A percentile compares a stretch with the other conserved stretches of the same genome.
These are phyloP conservation scores for Autographa gamma DNA, from an alignment of 2,888 invertebrate genomes.

Conservation along the genomic window DNA sequence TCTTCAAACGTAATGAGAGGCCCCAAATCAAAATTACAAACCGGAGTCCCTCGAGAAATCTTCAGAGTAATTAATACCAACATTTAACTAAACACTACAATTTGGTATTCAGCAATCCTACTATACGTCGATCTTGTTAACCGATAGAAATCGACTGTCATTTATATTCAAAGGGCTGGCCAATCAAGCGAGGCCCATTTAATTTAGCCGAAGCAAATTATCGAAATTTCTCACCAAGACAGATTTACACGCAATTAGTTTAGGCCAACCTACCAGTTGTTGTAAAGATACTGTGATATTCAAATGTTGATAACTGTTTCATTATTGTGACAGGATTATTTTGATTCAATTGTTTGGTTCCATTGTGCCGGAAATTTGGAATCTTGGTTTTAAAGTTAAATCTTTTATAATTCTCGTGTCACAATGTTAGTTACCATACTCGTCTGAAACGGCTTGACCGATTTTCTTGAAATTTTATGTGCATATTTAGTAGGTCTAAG, in stretches of 20 bases:
- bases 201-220: constrained; percentile 73
- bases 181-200: constrained; percentile 69
- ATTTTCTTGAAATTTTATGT: too few species aligned
- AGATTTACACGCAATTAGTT: constrained; percentile 69
- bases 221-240: constrained; percentile 68
- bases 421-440: too few species aligned
- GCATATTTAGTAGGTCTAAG: too few species aligned
- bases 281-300: constrained; percentile 31
- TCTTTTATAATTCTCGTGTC: too few species aligned
- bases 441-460: too few species aligned
- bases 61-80: too few species aligned
- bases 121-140: constrained; percentile 8
- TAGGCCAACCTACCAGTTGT: constrained; percentile 46
- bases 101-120: constrained; percentile 27
- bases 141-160: constrained; percentile 45
- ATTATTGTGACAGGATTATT: constrained; percentile 10
- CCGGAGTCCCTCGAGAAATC: too few species aligned
- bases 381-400: not conserved
- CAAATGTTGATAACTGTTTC: constrained; percentile 19
- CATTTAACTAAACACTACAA: constrained; percentile 14
- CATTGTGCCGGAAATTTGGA: not conserved
- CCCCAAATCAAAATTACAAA: too few species aligned
- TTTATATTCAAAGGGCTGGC: constrained; percentile 70
- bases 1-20: too few species aligned
- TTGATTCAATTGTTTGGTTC: not conserved